These are phyloP conservation scores for Mythimna loreyi DNA, from an alignment of 2,888 invertebrate species.

Conservation along the genomic window DNA sequence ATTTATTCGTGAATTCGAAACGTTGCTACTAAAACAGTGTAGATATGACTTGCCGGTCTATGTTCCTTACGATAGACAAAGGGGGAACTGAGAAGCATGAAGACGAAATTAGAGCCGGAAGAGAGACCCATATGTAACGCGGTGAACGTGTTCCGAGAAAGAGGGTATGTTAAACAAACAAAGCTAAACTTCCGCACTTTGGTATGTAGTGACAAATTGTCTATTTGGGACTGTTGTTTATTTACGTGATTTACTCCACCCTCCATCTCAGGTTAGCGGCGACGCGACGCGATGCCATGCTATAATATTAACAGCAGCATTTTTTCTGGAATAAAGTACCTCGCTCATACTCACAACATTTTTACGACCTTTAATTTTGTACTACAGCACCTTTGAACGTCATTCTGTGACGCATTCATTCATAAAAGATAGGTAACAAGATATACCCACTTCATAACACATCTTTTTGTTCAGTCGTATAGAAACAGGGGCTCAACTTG, in stretches of 20 bases:
- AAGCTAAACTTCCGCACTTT: constrained; percentile 32
- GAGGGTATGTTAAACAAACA: constrained; percentile 77
- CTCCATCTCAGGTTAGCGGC: constrained; percentile 8
- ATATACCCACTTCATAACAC: background rate
- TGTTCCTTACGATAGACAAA: constrained; percentile 41
- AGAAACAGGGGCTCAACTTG: constrained; percentile 32
- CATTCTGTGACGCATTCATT: background rate
- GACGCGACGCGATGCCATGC: background rate
- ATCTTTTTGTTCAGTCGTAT: constrained; percentile 8
- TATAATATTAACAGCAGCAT: constrained; percentile 13
- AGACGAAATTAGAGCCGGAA: constrained; percentile 71
- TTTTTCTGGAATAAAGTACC: background rate
- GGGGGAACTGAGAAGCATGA: constrained; percentile 64
- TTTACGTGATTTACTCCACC: constrained; percentile 34
- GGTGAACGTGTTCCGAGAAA: constrained; percentile 82
- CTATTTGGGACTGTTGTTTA: constrained; percentile 25
- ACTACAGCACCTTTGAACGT: background rate
- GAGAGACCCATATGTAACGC: constrained; percentile 84
- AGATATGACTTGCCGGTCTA: constrained; percentile 30
- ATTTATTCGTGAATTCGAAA: constrained; percentile 60
- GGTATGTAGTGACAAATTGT: constrained; percentile 40
- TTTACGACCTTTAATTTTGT: background rate
- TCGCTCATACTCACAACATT: background rate
- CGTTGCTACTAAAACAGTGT: constrained; percentile 38
- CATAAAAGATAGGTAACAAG: background rate